Evolutionary conservation across 2,888 invertebrate genomes (phyloP).

Genomic region (Drosophila lutescens): DNA sequence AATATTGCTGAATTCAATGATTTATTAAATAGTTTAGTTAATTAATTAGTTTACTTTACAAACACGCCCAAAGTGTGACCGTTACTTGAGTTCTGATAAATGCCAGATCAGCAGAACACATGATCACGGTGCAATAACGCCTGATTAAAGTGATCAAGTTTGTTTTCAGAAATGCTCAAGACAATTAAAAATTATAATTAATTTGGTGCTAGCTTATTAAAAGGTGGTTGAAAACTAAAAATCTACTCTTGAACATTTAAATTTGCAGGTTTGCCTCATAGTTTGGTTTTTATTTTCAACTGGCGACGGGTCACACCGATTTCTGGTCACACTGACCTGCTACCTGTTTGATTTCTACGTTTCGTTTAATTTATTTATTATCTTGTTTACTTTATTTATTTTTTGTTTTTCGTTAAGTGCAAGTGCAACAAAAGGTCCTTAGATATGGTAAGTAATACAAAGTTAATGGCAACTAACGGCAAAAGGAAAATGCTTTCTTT

Average conservation of each 20-base stretch:
- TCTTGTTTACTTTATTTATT: constrained; percentile 25
- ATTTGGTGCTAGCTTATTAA: too few relatives aligned
- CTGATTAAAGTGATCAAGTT: neutral
- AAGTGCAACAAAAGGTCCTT: constrained; percentile 1
- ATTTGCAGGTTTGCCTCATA: neutral
- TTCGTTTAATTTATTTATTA: constrained; percentile 44
- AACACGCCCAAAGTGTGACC: constrained; percentile 7
- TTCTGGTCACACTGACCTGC: constrained; percentile 29
- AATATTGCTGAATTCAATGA: too few relatives aligned
- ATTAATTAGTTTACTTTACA: neutral
- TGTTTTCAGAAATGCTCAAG: too few relatives aligned
- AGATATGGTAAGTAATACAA: constrained; percentile 51
- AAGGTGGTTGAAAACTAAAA: neutral
- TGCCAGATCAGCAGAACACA: too few relatives aligned
- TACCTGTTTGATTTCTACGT: constrained; percentile 62
- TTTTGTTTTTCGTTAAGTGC: constrained; percentile 5
- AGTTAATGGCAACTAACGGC: accelerated
- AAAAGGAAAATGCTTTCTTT: neutral
- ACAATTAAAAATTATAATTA: too few relatives aligned
- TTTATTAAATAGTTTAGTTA: neutral
- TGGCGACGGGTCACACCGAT: neutral
- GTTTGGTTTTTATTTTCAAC: neutral
- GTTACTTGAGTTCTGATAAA: neutral
- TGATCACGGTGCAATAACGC: neutral
- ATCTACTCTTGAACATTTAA: neutral